A percentile compares a stretch with the other conserved stretches of the same genome.
These are phyloP conservation scores for Trichomalopsis sarcophagae DNA, from an alignment of 1,140 invertebrate genomes.

Conservation along the genomic window DNA sequence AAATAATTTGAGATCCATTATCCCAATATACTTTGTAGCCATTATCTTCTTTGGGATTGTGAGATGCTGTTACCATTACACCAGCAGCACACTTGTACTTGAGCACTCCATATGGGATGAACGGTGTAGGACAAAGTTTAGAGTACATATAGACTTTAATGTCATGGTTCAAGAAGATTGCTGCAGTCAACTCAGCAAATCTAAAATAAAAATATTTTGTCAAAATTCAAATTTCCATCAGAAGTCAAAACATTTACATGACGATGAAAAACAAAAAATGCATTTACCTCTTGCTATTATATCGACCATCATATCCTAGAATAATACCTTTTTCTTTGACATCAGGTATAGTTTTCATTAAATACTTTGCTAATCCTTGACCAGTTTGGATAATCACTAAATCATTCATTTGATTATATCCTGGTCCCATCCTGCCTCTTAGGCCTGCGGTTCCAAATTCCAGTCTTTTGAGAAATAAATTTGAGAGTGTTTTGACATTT, in stretches of 20 bases:
- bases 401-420: constrained; percentile 97
- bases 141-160: constrained; percentile 92
- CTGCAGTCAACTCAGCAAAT: constrained; percentile 93
- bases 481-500: constrained; percentile 75
- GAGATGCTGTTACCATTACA: constrained; percentile 98
- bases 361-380: constrained; percentile 92
- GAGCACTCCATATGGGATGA: constrained; percentile 89
- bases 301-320: constrained; percentile 95
- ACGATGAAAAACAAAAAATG: constrained; percentile 10
- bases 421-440: constrained; percentile 92
- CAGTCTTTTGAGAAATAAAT: constrained; percentile 81
- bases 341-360: constrained; percentile 77
- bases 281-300: constrained; percentile 90
- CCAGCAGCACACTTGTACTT: constrained; percentile 85
- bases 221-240: constrained; percentile 2
- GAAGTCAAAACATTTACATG: constrained; percentile 20
- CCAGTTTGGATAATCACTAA: constrained; percentile 97
- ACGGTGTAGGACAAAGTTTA: constrained; percentile 91
- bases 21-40: constrained; percentile 99
- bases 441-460: constrained; percentile 94
- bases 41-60: constrained; percentile 99
- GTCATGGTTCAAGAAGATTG: constrained; percentile 85
- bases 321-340: constrained; percentile 84
- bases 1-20: constrained; percentile 97
- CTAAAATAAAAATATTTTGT: constrained; percentile 73